These are phyloP conservation scores for Syrmaticus mikado DNA, from an alignment of 2,113 vertebrate genomes.

Conservation along the genomic window DNA sequence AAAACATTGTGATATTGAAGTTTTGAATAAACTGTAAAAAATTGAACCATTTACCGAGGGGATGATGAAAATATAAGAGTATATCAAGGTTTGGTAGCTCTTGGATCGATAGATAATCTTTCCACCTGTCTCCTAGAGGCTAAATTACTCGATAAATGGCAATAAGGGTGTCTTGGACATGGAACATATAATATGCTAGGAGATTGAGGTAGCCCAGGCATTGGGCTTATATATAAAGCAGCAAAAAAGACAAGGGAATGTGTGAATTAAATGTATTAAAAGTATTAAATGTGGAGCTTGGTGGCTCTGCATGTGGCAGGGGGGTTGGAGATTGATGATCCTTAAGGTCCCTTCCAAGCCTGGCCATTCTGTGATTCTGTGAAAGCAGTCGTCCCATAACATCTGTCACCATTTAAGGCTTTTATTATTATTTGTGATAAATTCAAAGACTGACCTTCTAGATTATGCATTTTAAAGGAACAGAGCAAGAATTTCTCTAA, in stretches of 20 bases:
- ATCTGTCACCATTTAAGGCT: neutral
- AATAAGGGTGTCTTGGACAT: neutral
- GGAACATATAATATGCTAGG: neutral
- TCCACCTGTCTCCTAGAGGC: conserved; percentile 46
- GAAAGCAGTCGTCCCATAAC: neutral
- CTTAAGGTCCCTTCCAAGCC: too few species aligned
- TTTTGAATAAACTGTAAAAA: conserved; percentile 65
- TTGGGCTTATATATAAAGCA: conserved; percentile 5
- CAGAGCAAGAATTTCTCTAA: neutral
- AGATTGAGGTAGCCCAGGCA: neutral
- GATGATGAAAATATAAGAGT: conserved; percentile 47
- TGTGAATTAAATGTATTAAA: too few species aligned
- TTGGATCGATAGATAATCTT: conserved; percentile 74
- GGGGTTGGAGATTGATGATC: too few species aligned
- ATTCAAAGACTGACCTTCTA: neutral
- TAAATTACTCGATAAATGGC: conserved; percentile 68
- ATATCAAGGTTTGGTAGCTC: conserved; percentile 49
- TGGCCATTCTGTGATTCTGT: too few species aligned
- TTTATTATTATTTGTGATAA: neutral
- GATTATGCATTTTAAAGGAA: neutral
- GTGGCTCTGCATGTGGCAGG: too few species aligned
- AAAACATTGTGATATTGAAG: conserved; percentile 47
- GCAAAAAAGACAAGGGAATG: neutral
- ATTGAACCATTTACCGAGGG: conserved; percentile 21
- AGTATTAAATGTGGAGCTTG: too few species aligned